Conservation (phyloP, 23 tunicate genomes). For the Trididemnum nubilum region DNA sequence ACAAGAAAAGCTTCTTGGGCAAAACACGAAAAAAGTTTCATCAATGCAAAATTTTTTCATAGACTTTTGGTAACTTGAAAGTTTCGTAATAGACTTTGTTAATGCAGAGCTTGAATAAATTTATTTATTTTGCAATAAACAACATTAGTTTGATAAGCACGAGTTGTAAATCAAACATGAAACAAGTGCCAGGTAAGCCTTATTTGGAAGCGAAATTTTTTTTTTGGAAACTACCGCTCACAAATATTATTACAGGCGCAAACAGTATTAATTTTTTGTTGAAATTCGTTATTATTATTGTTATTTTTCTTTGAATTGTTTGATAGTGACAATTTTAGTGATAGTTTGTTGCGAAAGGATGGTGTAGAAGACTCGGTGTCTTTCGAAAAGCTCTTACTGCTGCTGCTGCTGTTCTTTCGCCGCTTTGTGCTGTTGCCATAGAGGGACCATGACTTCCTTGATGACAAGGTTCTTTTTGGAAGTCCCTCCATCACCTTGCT, state of each 20-base stretch:
- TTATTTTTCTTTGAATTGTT: too few relatives aligned
- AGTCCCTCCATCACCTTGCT: constrained; percentile 5
- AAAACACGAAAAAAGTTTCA: too few relatives aligned
- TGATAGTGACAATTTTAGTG: not conserved
- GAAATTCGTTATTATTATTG: not conserved
- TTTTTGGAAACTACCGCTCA: not conserved
- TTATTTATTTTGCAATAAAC: too few relatives aligned
- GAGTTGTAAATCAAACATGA: too few relatives aligned
- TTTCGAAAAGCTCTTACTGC: not conserved
- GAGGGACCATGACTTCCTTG: not conserved
- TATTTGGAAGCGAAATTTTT: not conserved
- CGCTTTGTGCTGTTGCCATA: not conserved
- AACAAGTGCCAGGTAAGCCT: too few relatives aligned
- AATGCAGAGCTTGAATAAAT: too few relatives aligned
- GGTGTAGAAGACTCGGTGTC: not conserved
- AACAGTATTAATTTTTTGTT: too few relatives aligned
- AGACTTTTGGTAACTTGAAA: too few relatives aligned
- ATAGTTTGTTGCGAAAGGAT: not conserved
- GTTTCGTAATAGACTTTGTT: too few relatives aligned
- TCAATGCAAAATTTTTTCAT: too few relatives aligned
- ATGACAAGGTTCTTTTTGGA: constrained; percentile 13
- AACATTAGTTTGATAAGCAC: too few relatives aligned
- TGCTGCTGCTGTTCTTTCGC: not conserved
- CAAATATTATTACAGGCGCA: not conserved
- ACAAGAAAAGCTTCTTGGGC: too few relatives aligned